Base-by-base conservation (phyloP, 2,113 vertebrate species). In the Sula dactylatra region DNA sequence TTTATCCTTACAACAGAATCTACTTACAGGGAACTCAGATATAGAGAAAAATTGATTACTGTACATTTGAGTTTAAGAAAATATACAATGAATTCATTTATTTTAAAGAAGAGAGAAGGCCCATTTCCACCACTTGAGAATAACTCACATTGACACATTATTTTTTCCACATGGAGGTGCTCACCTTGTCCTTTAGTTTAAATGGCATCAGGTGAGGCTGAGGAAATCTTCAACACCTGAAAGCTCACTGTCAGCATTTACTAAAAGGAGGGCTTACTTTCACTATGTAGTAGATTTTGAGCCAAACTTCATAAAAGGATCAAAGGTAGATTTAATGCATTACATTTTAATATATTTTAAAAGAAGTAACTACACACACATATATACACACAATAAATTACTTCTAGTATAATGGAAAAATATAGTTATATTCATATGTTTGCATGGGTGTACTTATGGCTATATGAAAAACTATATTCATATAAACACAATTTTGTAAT, bases 1-100 rank as follows among this genome's bases (percentile, higher is more conserved):
- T 90, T 79, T n/a, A 45, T 69, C 26, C 24, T 71, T 76, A 91
- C 55, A 83, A 76, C 62, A 91, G 77, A 86, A 90, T 62, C 74
- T 80, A 81, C 91, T 89, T 82, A 84, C 31, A 83, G 22, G 49
- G 36, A 94, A 76, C 56, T 92, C 59, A 36, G 27, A 91, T 80
- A 88, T 31, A 82, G 88, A 49, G 81, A 91, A 95, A 95, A 94
- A 93, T 66, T 8, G 2, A 88, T 93, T 93, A 79, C 44, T 83
- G 73, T 90, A 71, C 21, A 82, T 95, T 64, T 69, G 40, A 88
- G 29, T 94, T 94, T 93, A 93, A 95, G 42, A 90, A 91, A 74
- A 94, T 15, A 26, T 78, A 78, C 59, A 92, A 65, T 80, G 24
- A 71, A 58, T 94, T 92, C 14, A 82, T 92, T 95, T 97, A 79